Conservation (phyloP, 2,113 vertebrate genomes). For the Tylochromis polylepis region DNA sequence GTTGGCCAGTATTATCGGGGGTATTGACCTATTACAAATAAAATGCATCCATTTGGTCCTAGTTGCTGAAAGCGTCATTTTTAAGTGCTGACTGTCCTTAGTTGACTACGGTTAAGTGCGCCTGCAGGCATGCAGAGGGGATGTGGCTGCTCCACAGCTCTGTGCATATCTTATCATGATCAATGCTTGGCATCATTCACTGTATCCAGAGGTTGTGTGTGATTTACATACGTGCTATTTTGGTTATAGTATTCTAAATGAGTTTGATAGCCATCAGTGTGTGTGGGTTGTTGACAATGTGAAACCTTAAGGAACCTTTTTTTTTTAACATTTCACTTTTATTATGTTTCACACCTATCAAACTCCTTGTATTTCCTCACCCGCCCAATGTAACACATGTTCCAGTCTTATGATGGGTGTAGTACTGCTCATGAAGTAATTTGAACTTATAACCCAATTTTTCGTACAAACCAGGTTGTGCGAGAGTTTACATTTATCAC, state of each 20-base stretch:
- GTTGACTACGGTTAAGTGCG: background rate
- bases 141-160: background rate
- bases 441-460: background rate
- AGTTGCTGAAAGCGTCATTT: background rate
- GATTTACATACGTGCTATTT: background rate
- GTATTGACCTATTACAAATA: background rate
- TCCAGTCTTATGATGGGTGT: background rate
- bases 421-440: background rate
- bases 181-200: background rate
- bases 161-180: background rate
- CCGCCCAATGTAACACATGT: background rate
- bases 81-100: background rate
- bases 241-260: background rate
- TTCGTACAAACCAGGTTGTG: background rate
- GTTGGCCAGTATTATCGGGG: background rate
- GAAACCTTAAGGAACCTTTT: background rate
- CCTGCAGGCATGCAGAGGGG: background rate
- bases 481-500: background rate
- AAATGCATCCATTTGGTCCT: background rate
- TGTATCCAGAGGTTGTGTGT: background rate
- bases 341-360: background rate
- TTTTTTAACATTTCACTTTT: background rate
- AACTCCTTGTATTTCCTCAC: background rate
- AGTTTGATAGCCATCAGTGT: background rate
- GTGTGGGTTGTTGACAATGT: background rate